A percentile compares a stretch with the other conserved stretches of the same genome.
Evolutionary conservation across 2,888 invertebrate species (phyloP).

Genomic region (Tyria jacobaeae): DNA sequence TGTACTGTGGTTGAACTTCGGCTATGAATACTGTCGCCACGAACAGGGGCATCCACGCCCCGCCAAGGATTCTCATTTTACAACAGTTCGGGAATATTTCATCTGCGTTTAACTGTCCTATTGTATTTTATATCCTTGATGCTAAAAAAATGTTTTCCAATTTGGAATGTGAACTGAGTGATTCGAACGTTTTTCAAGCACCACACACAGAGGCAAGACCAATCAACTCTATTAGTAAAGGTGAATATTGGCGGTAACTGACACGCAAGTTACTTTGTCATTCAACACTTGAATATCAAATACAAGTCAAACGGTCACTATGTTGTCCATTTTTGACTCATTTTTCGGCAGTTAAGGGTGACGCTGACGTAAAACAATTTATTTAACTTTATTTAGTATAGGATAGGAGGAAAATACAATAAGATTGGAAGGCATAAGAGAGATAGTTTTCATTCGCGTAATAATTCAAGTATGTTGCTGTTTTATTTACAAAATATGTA

Average conservation of each 20-base stretch:
- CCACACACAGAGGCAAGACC: conserved; percentile 54
- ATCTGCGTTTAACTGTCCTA: conserved; percentile 56
- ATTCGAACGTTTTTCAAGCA: conserved; percentile 39
- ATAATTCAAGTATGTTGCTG: too few species aligned
- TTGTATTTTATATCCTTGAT: conserved; percentile 30
- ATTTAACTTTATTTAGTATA: conserved; percentile 17
- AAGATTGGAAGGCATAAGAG: neutral
- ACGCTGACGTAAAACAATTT: conserved; percentile 11
- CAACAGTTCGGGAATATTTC: conserved; percentile 47
- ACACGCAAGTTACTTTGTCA: conserved; percentile 22
- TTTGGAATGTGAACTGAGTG: conserved; percentile 22
- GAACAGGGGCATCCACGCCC: conserved; percentile 65
- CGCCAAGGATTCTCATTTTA: conserved; percentile 65
- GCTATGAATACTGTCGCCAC: conserved; percentile 50
- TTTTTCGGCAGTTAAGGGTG: conserved; percentile 14
- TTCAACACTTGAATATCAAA: conserved; percentile 28
- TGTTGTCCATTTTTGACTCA: conserved; percentile 16
- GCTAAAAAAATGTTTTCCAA: conserved; percentile 53
- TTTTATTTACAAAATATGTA: too few species aligned
- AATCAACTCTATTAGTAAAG: conserved; percentile 27
- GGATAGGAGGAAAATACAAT: too few species aligned
- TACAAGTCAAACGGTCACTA: neutral
- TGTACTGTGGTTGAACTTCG: conserved; percentile 56
- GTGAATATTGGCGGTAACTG: conserved; percentile 32
- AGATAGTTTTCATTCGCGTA: too few species aligned